Percentiles rank a stretch among this genome's conserved stretches.
Evolutionary conservation across 2,888 invertebrate species (phyloP).

Genomic region (Onthophagus sagittarius): DNA sequence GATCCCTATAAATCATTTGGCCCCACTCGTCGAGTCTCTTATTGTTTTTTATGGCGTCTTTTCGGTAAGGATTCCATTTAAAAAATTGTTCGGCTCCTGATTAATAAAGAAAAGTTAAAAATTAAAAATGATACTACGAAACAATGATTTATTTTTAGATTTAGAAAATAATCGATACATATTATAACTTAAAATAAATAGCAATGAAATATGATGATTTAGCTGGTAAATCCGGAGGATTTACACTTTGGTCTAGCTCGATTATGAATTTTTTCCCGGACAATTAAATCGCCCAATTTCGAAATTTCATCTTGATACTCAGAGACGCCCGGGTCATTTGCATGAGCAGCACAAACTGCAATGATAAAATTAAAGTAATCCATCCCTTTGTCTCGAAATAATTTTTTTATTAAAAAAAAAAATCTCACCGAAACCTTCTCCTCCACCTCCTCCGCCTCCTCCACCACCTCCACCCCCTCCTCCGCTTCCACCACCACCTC

Average conservation of each 20-base stretch:
- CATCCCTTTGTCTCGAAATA: neutral
- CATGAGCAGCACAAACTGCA: constrained; percentile 21
- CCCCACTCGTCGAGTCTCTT: constrained; percentile 35
- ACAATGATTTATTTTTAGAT: neutral
- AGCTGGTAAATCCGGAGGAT: neutral
- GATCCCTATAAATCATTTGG: constrained; percentile 35
- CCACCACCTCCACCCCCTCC: constrained; percentile 24
- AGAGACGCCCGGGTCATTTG: constrained; percentile 43
- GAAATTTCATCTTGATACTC: constrained; percentile 64
- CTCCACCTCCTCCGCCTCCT: constrained; percentile 25
- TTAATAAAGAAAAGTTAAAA: constrained; percentile 24
- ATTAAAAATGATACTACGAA: neutral
- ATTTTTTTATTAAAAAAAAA: neutral
- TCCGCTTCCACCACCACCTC: constrained; percentile 12
- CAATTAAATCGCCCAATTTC: constrained; percentile 58
- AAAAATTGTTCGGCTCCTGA: constrained; percentile 25
- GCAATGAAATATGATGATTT: neutral
- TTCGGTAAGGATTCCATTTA: constrained; percentile 37
- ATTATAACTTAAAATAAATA: too few relatives aligned
- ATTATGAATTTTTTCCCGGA: constrained; percentile 56
- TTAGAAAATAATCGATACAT: neutral
- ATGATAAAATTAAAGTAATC: neutral
- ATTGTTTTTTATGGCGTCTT: constrained; percentile 29
- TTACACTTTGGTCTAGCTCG: constrained; percentile 22
- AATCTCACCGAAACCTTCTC: constrained; percentile 31